A percentile compares a stretch with the other conserved stretches of the same genome.
These are phyloP conservation scores for Diplogasteroides magnus DNA, from an alignment of 1,140 invertebrate species.

Conservation along the genomic window DNA sequence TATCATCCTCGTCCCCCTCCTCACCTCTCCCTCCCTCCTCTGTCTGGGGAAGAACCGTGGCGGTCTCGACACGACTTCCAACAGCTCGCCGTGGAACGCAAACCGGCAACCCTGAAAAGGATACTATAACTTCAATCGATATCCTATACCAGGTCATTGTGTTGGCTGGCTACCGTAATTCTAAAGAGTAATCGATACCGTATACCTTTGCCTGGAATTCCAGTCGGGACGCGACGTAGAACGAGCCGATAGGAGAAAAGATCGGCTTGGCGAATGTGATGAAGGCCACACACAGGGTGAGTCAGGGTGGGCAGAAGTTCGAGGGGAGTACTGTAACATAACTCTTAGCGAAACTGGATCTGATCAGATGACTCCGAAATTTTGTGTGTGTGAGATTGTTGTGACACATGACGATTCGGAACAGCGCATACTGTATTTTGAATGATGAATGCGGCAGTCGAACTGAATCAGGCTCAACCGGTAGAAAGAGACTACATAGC, in stretches of 20 bases:
- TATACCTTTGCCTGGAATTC: slow-evolving; percentile 66
- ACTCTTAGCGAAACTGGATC: no score
- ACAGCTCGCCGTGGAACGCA: slow-evolving; percentile 67
- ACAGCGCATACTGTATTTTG: no score
- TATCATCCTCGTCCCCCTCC: slow-evolving; percentile 54
- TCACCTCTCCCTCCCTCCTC: slow-evolving; percentile 64
- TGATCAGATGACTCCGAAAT: no score
- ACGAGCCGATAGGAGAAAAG: slow-evolving; percentile 56
- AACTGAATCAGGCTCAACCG: no score
- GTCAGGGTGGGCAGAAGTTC: slow-evolving; percentile 13
- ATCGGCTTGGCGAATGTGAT: slow-evolving; percentile 68
- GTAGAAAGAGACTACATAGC: no score
- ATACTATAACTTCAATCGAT: slow-evolving; percentile 3
- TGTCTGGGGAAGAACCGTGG: slow-evolving; percentile 63
- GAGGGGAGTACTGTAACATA: no score
- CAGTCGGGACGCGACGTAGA: slow-evolving; percentile 70
- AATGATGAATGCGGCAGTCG: no score
- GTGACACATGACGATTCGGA: no score
- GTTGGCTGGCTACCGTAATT: no score
- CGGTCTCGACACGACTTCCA: slow-evolving; percentile 61
- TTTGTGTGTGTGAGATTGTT: no score
- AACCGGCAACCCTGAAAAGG: slow-evolving; percentile 62
- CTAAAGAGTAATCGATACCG: no score
- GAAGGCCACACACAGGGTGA: slow-evolving; percentile 59
- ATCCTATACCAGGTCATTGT: no score